Conservation (phyloP, 2,113 vertebrate species). For the Pantherophis guttatus region DNA sequence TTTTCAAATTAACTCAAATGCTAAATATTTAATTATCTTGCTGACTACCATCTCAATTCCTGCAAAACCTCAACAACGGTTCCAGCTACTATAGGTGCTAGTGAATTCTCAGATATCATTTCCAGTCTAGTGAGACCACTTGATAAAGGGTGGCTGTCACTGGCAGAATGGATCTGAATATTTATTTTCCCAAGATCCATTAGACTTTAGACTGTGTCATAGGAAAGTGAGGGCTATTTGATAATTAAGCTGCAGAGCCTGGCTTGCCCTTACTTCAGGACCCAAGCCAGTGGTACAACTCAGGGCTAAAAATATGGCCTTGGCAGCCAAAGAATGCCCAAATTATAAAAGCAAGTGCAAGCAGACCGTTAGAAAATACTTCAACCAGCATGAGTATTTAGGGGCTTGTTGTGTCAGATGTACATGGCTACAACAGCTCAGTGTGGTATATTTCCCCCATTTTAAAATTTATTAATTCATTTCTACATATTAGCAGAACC, state of each 20-base stretch:
- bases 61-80: neutral
- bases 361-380: neutral
- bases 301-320: neutral
- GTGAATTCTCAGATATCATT: constrained; percentile 13
- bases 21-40: constrained; percentile 59
- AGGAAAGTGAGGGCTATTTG: neutral
- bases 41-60: constrained; percentile 35
- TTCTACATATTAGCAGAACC: neutral
- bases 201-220: no score
- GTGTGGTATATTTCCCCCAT: neutral
- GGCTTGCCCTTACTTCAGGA: neutral
- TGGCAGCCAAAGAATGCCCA: neutral
- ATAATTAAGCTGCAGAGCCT: neutral
- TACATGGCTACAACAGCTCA: neutral
- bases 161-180: neutral
- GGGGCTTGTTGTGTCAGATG: neutral
- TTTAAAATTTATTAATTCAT: neutral
- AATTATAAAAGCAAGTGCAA: neutral
- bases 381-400: neutral
- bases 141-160: neutral
- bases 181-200: neutral
- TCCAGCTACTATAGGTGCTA: constrained; percentile 9
- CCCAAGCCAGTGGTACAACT: neutral
- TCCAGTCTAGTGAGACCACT: constrained; percentile 30
- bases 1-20: constrained; percentile 59